A percentile compares a stretch with the other conserved stretches of the same genome.
phyloP scores from a whole-genome alignment of 2,797 vertebrate genomes.

The Glossophaga mutica region DNA sequence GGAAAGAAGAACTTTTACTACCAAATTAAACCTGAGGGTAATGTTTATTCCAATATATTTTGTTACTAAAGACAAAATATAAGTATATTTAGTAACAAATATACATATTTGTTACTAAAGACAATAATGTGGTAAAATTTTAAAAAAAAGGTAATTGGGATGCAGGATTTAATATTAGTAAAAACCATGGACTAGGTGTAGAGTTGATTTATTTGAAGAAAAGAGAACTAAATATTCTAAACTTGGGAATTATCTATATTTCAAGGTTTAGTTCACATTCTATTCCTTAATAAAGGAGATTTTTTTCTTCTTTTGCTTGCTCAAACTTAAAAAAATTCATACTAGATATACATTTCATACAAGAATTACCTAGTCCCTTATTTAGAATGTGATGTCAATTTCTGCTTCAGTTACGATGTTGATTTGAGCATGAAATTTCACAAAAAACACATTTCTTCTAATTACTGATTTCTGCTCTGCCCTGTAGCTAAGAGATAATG shows the following conservation, averaged over 20 bases:
- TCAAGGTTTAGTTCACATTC: background rate
- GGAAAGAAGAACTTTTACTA: conserved; percentile 2
- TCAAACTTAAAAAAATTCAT: conserved; percentile 1
- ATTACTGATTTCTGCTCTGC: background rate
- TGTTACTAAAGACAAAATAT: too few species aligned
- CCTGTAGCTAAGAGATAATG: background rate
- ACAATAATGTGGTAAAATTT: background rate
- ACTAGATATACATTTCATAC: background rate
- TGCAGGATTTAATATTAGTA: background rate
- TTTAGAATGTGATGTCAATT: background rate
- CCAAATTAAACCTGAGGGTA: background rate
- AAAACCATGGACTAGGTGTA: background rate
- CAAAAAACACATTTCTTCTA: background rate
- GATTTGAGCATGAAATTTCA: conserved; percentile 6
- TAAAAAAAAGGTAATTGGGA: background rate
- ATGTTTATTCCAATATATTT: background rate
- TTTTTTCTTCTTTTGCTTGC: background rate
- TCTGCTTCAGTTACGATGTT: background rate
- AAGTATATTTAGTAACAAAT: too few species aligned
- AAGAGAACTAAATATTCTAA: background rate
- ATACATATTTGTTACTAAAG: too few species aligned
- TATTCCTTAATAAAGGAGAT: background rate
- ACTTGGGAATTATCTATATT: background rate
- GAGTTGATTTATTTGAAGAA: conserved; percentile 1
- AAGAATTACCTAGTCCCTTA: background rate